A percentile compares a stretch with the other conserved stretches of the same genome.
phyloP scores from a whole-genome alignment of 2,113 vertebrate genomes.

The Apteryx owenii region DNA sequence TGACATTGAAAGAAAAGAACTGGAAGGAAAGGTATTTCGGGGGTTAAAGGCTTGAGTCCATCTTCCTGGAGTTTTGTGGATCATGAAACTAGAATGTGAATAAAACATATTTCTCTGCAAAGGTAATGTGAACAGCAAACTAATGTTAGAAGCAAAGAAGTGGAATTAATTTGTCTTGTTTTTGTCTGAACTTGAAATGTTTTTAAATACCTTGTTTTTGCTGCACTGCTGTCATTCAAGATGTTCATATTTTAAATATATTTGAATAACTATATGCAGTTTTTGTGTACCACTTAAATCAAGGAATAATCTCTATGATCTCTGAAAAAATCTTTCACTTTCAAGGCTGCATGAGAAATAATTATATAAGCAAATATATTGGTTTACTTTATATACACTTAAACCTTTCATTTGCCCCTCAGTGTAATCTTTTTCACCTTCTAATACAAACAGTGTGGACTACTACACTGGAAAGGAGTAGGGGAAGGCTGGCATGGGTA shows the following conservation, averaged over 20 bases:
- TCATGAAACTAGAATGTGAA: neutral
- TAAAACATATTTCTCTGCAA: neutral
- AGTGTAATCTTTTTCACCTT: neutral
- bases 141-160: neutral
- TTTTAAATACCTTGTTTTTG: neutral
- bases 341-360: neutral
- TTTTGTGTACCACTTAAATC: neutral
- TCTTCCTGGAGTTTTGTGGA: neutral
- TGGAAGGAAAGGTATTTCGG: neutral
- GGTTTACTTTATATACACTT: neutral
- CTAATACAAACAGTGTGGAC: neutral
- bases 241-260: neutral
- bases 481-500: neutral
- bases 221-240: neutral
- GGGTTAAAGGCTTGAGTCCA: neutral
- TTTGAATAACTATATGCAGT: neutral
- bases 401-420: neutral
- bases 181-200: neutral
- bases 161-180: neutral
- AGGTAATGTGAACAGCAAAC: neutral
- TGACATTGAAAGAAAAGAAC: neutral
- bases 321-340: neutral
- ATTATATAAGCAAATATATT: neutral
- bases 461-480: neutral
- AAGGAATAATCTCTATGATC: neutral